Base-by-base conservation (phyloP, 2,797 vertebrate species). In the Epinephelus malabaricus region DNA sequence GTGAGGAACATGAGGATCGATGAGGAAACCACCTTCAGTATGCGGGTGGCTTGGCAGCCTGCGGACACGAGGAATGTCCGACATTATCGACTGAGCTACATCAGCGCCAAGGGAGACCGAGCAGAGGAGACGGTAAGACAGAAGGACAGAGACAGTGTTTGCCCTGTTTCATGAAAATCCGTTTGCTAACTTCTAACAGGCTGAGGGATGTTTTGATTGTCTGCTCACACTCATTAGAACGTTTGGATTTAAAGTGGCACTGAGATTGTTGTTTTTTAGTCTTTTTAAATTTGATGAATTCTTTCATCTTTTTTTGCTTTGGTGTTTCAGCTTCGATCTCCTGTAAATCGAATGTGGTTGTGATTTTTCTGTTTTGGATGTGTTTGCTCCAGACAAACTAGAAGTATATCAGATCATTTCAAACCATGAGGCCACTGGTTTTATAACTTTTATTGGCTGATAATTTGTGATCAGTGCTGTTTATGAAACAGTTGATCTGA, bases 11-110 rank as follows among this genome's bases (percentile, higher is more conserved):
- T 99, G 87, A 93, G 92, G 85, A 84, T 99, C 54, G 96, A 96
- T 18, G 97, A 97, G 12, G 96, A 97, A 84, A 98, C 97, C 25
- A 95, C 97, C 21, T 98, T 95, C 83, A 99, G 98, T 68, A 83
- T 99, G 82, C 93, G 94, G 19, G 96, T 97, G 53, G 89, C 94
- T 0, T 99, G 98, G 98, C 96, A 97, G 71, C 88, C 95, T 25
- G 90, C 91, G 0, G 96, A 97, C 88, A 21, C 94, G 84, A 83
- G 84, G 34, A 94, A 88, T 0, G 90, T 96, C 66, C 95, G 92
- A 10, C 96, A 97, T 50, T 98, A 97, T 89, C 93, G 95, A 30
- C 95, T 99, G 78, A 95, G 93, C 81, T 99, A 98, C 78, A 56
- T 97, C 79, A 96, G 95, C 2, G 89, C 94, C 1, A 93, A 86